phyloP scores from a whole-genome alignment of 2,113 vertebrate genomes.

The Callospermophilus lateralis region DNA sequence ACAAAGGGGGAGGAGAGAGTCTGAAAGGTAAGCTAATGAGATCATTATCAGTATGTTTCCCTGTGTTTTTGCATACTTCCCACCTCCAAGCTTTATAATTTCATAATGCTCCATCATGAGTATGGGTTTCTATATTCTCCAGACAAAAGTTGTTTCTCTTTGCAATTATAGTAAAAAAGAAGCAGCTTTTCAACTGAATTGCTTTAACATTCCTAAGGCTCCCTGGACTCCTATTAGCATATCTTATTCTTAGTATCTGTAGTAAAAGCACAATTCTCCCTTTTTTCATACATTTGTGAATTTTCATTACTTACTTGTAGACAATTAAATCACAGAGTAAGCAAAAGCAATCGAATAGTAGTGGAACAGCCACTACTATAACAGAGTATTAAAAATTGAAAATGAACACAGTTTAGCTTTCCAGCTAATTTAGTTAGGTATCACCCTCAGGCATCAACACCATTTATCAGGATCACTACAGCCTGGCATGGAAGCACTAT shows the following conservation, averaged over 20 bases:
- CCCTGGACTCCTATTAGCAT: constrained; percentile 32
- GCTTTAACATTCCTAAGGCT: constrained; percentile 61
- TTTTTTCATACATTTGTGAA: constrained; percentile 65
- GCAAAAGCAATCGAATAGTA: constrained; percentile 68
- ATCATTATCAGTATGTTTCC: constrained; percentile 41
- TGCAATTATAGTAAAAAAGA: constrained; percentile 44
- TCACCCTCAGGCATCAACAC: constrained; percentile 79
- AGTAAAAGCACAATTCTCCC: constrained; percentile 68
- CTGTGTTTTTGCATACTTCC: background rate
- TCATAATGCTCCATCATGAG: constrained; percentile 6
- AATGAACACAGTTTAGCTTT: constrained; percentile 73
- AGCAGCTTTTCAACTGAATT: constrained; percentile 60
- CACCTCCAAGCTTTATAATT: constrained; percentile 24
- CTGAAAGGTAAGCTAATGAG: constrained; percentile 36
- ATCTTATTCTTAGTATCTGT: constrained; percentile 32
- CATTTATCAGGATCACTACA: constrained; percentile 76
- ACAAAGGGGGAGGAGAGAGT: background rate
- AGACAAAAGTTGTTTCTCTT: constrained; percentile 53
- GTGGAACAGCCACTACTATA: constrained; percentile 68
- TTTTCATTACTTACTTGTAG: constrained; percentile 77
- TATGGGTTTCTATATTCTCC: constrained; percentile 30
- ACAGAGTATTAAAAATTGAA: constrained; percentile 81
- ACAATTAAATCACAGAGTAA: constrained; percentile 84
- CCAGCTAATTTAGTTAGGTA: constrained; percentile 82
- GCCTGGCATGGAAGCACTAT: constrained; percentile 14